A percentile compares a stretch with the other conserved stretches of the same genome.
phyloP scores from a whole-genome alignment of 1,140 invertebrate genomes.

The Dinothrombium tinctorium region DNA sequence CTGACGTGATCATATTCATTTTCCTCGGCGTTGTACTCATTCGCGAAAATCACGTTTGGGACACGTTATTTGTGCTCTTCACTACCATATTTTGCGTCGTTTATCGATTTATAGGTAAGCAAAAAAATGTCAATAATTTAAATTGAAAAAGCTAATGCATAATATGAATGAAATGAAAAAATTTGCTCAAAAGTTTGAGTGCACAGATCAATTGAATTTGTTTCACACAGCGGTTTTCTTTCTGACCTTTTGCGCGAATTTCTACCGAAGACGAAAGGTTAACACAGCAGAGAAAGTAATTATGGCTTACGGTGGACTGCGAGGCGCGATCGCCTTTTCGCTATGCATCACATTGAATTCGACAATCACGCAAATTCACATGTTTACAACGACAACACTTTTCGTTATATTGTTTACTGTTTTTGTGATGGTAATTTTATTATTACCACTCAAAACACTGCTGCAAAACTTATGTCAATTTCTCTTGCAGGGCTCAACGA shows the following conservation, averaged over 20 bases:
- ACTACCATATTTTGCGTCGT: neutral
- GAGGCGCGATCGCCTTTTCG: neutral
- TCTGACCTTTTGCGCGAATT: too few relatives aligned
- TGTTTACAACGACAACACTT: neutral
- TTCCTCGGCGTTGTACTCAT: neutral
- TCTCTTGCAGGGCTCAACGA: too few relatives aligned
- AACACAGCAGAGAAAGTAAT: neutral
- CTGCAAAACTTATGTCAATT: too few relatives aligned
- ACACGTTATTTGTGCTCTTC: neutral
- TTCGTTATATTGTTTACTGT: neutral
- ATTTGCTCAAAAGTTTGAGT: too few relatives aligned
- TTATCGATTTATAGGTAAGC: constrained; percentile 1
- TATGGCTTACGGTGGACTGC: constrained; percentile 1
- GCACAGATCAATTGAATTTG: too few relatives aligned
- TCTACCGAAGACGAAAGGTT: too few relatives aligned
- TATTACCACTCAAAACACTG: too few relatives aligned
- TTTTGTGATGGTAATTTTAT: neutral
- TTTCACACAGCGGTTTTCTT: too few relatives aligned
- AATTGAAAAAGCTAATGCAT: too few relatives aligned
- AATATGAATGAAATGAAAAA: too few relatives aligned
- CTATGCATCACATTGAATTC: neutral
- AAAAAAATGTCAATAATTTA: neutral
- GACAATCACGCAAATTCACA: neutral
- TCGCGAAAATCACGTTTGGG: neutral
- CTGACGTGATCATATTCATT: neutral